Evolutionary conservation across 1,140 invertebrate species (phyloP).

Genomic region (Atta texana): DNA sequence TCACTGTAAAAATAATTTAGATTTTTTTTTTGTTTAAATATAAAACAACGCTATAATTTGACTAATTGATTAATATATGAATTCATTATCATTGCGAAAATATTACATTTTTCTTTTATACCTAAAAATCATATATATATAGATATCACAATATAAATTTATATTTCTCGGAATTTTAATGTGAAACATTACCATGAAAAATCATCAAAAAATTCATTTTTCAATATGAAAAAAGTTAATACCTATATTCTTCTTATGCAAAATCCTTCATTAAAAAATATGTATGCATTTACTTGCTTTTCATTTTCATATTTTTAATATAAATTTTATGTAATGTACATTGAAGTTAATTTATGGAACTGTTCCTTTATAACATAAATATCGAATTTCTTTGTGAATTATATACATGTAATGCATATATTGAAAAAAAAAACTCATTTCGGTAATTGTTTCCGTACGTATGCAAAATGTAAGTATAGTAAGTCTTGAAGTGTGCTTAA

Average conservation of each 20-base stretch:
- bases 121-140: not conserved
- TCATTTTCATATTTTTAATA: not conserved
- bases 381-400: not conserved
- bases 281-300: not conserved
- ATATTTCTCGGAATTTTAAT: not conserved
- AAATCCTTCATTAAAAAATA: not conserved
- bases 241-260: not conserved
- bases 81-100: not conserved
- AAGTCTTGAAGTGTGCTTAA: not conserved
- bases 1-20: too few species aligned
- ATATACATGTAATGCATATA: not conserved
- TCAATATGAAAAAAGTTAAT: not conserved
- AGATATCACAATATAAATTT: not conserved
- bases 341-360: not conserved
- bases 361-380: not conserved
- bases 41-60: not conserved
- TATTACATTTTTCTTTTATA: not conserved
- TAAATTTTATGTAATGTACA: not conserved
- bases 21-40: not conserved
- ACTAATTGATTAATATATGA: not conserved
- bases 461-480: slow-evolving; percentile 26
- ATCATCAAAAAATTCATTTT: too few species aligned
- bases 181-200: not conserved
- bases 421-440: not conserved
- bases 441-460: slow-evolving; percentile 13